phyloP scores from a whole-genome alignment of 30 jellyfish, hydroid and myxozoan species.

The Rhopilema esculentum region DNA sequence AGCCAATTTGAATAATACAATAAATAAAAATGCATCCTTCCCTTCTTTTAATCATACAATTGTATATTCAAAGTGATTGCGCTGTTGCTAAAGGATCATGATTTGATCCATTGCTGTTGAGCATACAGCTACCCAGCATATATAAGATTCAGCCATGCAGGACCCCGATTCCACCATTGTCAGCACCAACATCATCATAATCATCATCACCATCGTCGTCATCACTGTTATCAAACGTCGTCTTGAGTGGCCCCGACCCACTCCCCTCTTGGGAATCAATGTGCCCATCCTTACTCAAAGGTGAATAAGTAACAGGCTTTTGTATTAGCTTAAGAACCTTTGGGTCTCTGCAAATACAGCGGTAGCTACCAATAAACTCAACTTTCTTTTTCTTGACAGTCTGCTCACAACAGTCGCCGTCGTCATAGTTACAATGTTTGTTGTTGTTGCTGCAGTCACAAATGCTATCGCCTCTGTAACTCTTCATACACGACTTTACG shows the following conservation, averaged over 20 bases:
- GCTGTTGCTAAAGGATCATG: neutral
- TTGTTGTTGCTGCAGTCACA: constrained; percentile 90
- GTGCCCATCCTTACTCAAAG: neutral
- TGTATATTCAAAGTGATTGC: too few species aligned
- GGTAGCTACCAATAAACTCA: neutral
- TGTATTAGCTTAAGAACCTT: neutral
- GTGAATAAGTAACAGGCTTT: constrained; percentile 6
- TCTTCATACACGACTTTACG: constrained; percentile 46
- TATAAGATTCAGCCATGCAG: neutral
- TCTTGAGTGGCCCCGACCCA: constrained; percentile 6
- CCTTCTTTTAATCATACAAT: too few species aligned
- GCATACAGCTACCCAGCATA: neutral
- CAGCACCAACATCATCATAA: neutral
- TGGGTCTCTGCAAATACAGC: constrained; percentile 39
- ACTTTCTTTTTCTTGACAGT: constrained; percentile 11
- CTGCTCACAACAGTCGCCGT: constrained; percentile 87
- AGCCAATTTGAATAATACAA: too few species aligned
- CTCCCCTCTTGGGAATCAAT: constrained; percentile 21
- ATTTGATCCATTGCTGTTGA: neutral
- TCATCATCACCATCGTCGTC: constrained; percentile 42
- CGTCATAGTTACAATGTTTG: constrained; percentile 84
- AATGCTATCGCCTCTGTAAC: constrained; percentile 52
- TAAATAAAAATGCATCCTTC: too few species aligned
- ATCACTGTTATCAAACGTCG: constrained; percentile 11
- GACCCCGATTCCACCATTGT: neutral